Base-by-base conservation (phyloP, 2,113 vertebrate species). In the Prunella fulvescens region DNA sequence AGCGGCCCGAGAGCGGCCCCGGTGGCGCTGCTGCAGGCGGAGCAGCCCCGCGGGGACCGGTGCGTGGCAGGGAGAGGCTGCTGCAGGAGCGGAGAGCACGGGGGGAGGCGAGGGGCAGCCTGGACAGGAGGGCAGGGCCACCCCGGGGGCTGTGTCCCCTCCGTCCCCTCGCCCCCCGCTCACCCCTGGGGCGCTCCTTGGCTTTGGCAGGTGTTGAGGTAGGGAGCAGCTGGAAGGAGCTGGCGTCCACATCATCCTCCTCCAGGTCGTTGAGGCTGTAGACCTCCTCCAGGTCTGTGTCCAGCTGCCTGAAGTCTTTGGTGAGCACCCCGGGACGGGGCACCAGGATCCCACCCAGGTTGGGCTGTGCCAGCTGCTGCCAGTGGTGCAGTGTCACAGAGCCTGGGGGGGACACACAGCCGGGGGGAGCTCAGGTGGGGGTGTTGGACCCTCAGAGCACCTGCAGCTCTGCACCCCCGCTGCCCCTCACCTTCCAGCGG, bases 241-340 rank as follows among this genome's bases (percentile, higher is more conserved):
- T 86, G 39, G 96, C 58, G 29, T 98, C 98, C 23, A 98, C 96
- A 1, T 99, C 98, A 0, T 99, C 99, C 95, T 99, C 99, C 95
- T 99, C 98, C 86, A 98, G 95, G 95, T 99, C 98, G 2, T 98
- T 98, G 82, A 99, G 98, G 95, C 96, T 98, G 96, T 99, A 99
- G 61, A 99, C 98, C 19, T 98, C 98, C 94, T 98, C 98, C 53
- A 98, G 77, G 88, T 99, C 98, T 2, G 96, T 95, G 35, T 99
- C 98, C 37, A 99, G 98, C 96, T 98, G 98, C 94, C 81, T 94
- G 96, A 98, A 99, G 97, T 99, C 99, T 97, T 99, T 99, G 74
- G 98, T 99, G 65, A 98, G 98, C 90, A 99, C 98, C 13, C 98
- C 95, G 0, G 99, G 99, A 3, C 98, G 98, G 37, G 98, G 98